phyloP scores from a whole-genome alignment of 2,888 invertebrate genomes.

The Metacarcinus magister region DNA sequence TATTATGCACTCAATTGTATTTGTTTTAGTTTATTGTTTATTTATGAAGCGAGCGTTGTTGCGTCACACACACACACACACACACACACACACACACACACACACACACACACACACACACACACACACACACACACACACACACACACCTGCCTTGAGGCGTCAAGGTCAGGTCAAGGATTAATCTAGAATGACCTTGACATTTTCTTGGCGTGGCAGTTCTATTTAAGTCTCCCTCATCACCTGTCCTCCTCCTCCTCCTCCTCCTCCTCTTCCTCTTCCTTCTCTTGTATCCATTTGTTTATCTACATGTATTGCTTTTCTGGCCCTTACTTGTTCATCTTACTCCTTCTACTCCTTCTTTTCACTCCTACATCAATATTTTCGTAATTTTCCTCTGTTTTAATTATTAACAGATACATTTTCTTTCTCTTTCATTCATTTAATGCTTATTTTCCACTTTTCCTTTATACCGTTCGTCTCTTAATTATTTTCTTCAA shows the following conservation, averaged over 20 bases:
- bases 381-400: not conserved
- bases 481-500: not conserved
- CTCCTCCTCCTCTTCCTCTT: too few relatives aligned
- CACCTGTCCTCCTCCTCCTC: too few relatives aligned
- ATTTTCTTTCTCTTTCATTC: not conserved
- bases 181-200: too few relatives aligned
- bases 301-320: too few relatives aligned
- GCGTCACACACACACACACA: not conserved
- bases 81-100: conserved; percentile 26
- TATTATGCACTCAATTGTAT: not conserved
- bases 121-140: conserved; percentile 26
- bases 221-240: too few relatives aligned
- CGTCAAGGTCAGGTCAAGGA: not conserved
- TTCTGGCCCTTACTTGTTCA: too few relatives aligned
- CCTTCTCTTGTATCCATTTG: too few relatives aligned
- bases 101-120: conserved; percentile 26
- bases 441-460: not conserved
- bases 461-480: not conserved
- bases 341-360: not conserved
- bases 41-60: not conserved
- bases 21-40: not conserved
- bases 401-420: too few relatives aligned
- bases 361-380: not conserved
- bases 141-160: not conserved
- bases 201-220: too few relatives aligned